phyloP scores from a whole-genome alignment of 2,888 invertebrate species.

The Aporophyla lueneburgensis region DNA sequence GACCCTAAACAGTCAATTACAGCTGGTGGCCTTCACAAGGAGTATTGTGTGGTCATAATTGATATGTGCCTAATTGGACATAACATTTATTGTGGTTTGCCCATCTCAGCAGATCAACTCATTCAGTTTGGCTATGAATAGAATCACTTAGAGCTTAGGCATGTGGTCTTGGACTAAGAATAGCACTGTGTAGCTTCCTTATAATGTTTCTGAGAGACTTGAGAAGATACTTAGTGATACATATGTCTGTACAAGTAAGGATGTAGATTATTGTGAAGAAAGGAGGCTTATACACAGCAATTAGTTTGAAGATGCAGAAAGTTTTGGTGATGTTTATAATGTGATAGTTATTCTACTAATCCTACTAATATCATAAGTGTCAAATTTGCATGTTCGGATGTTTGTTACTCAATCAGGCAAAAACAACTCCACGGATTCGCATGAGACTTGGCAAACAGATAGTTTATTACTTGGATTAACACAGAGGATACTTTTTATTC shows the following conservation, averaged over 20 bases:
- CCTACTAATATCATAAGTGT: too few species aligned
- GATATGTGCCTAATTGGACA: slow-evolving; percentile 68
- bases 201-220: slow-evolving; percentile 36
- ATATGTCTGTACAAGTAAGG: background rate
- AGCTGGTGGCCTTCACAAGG: slow-evolving; percentile 60
- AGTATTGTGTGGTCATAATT: slow-evolving; percentile 62
- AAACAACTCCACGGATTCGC: too few species aligned
- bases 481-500: too few species aligned
- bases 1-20: slow-evolving; percentile 56
- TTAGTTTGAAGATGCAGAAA: background rate
- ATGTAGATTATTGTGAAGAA: background rate
- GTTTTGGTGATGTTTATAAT: background rate
- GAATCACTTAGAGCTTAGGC: slow-evolving; percentile 53
- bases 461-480: too few species aligned
- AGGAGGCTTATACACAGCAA: background rate
- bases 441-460: too few species aligned
- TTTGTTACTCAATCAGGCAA: too few species aligned
- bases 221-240: slow-evolving; percentile 41
- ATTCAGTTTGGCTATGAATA: slow-evolving; percentile 59
- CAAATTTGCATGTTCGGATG: too few species aligned
- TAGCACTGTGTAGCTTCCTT: slow-evolving; percentile 53
- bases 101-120: slow-evolving; percentile 55
- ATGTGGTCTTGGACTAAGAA: slow-evolving; percentile 58
- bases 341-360: too few species aligned
- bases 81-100: slow-evolving; percentile 53